Base-by-base conservation (phyloP, 1,140 invertebrate genomes). In the Pseudomyrmex concolor region DNA sequence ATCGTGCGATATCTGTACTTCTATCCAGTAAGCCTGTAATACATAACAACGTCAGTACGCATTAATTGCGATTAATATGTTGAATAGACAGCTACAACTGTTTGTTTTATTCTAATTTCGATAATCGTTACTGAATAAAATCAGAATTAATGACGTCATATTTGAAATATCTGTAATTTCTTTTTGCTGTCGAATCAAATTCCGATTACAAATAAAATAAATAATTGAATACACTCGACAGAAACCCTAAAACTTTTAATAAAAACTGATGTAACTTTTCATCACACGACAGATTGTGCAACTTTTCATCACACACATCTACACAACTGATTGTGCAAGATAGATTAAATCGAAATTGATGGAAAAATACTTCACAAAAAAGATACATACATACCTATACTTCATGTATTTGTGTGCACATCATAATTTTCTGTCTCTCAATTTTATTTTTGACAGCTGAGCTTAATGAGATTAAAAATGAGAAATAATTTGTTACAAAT, bases 61-160 rank as follows among this genome's bases (percentile, higher is more conserved):
- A 59, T n/a, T n/a, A n/a, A n/a, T 70, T 48, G 22, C 43, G n/a
- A 80, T 80, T 80, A 80, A 78, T 10, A 7, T 80, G 19, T 51
- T 19, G 25, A 4, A 12, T 59, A 34, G 54, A 59, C 54, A 71
- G n/a, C 7, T 71, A 25, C 70, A 77, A 34, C n/a, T 68, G 10
- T 15, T 59, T 25, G 9, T 48, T 25, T 70, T 34, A 59, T 70
- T 59, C 54, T 15, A 8, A 22, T 80, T 80, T 25, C 7, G n/a
- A 10, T 55, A 34, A 43, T n/a, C 22, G 13, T 45, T 10, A 17
- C 4, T 1, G 59, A 57, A 70, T 57, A 13, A 68, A 2, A 13
- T 48, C 5, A 55, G 45, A 55, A 15, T 4, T 2, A 7, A 19
- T 76, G 43, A 70, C 25, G 10, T 13, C 13, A 17, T 10, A 1